Conservation (phyloP, 2,888 invertebrate genomes). For the Conus canariensis region DNA sequence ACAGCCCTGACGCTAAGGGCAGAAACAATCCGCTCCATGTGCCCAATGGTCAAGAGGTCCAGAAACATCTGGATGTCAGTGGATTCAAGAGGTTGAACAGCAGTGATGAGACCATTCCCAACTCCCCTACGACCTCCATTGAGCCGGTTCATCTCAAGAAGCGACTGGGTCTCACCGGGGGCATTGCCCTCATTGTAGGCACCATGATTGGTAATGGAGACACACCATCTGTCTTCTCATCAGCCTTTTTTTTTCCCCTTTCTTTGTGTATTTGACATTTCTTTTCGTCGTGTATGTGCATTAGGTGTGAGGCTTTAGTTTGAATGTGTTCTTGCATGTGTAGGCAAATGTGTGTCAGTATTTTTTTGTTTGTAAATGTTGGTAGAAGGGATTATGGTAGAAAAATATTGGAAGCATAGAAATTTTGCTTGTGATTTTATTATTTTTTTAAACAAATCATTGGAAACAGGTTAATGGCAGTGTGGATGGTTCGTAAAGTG, state of each 20-base stretch:
- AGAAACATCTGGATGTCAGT: background rate
- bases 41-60: constrained; percentile 6
- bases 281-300: background rate
- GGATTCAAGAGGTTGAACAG: background rate
- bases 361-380: background rate
- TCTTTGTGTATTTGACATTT: background rate
- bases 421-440: no score
- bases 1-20: constrained; percentile 20
- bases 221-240: background rate
- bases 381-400: no score
- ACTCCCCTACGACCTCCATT: background rate
- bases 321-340: background rate
- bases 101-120: background rate
- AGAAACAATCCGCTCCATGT: constrained; percentile 1
- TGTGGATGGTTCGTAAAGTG: no score
- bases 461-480: no score
- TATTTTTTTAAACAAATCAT: no score
- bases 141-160: constrained; percentile 77
- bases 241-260: background rate
- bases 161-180: constrained; percentile 89
- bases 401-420: no score
- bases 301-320: background rate
- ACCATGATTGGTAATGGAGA: constrained; percentile 89
- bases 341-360: background rate
- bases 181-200: constrained; percentile 89